Percentiles rank a stretch among this genome's conserved stretches.
These are phyloP conservation scores for Gallinago stenura DNA, from an alignment of 2,797 vertebrate genomes.

Conservation along the genomic window DNA sequence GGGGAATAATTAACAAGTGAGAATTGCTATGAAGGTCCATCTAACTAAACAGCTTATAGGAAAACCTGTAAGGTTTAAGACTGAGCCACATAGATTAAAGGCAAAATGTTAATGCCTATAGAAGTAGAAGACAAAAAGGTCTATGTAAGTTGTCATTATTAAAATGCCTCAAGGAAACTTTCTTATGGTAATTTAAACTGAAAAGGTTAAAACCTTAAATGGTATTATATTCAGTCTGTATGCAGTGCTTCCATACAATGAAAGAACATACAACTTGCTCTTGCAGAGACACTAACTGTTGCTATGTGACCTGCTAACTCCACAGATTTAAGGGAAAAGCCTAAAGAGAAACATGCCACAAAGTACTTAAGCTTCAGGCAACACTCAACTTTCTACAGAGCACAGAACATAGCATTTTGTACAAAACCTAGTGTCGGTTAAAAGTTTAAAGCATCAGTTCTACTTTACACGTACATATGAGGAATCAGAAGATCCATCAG, in stretches of 20 bases:
- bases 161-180: conserved; percentile 67
- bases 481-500: not conserved
- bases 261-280: conserved; percentile 33
- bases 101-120: conserved; percentile 63
- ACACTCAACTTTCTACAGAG: not conserved
- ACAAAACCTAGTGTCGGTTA: not conserved
- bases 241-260: conserved; percentile 6
- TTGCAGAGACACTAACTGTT: conserved; percentile 45
- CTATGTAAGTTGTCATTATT: conserved; percentile 69
- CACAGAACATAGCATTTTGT: not conserved
- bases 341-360: conserved; percentile 57
- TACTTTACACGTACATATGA: not conserved
- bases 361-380: conserved; percentile 49
- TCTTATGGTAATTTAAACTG: conserved; percentile 69
- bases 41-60: conserved; percentile 65
- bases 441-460: not conserved
- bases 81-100: conserved; percentile 62
- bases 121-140: conserved; percentile 67
- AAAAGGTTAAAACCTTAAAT: conserved; percentile 71
- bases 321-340: conserved; percentile 43
- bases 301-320: conserved; percentile 48
- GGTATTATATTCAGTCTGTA: conserved; percentile 46
- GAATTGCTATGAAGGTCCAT: conserved; percentile 40
- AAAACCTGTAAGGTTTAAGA: conserved; percentile 64
- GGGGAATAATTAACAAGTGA: conserved; percentile 66